phyloP scores from a whole-genome alignment of 1,140 invertebrate genomes.

The Heliconius hermathena region DNA sequence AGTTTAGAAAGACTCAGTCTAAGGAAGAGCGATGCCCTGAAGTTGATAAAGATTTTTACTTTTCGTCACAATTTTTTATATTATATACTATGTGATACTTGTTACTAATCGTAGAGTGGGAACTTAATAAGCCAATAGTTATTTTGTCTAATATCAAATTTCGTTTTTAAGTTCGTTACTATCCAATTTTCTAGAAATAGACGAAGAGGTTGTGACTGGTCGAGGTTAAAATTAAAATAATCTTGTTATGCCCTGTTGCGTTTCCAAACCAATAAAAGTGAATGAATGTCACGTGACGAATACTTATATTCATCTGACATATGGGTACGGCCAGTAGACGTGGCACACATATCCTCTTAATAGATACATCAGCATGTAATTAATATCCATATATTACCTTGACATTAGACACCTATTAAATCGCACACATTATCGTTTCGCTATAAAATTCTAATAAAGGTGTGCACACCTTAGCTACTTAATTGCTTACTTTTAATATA shows the following conservation, averaged over 20 bases:
- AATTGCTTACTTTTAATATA: slow-evolving; percentile 18
- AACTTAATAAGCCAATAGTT: no score
- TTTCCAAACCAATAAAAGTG: slow-evolving; percentile 7
- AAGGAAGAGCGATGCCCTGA: background rate
- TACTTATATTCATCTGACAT: background rate
- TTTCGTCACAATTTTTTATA: no score
- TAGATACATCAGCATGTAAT: background rate
- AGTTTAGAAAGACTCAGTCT: background rate
- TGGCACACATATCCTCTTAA: background rate
- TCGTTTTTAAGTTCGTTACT: background rate
- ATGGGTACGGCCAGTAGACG: background rate
- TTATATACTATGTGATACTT: no score
- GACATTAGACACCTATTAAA: slow-evolving; percentile 28
- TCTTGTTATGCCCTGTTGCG: slow-evolving; percentile 8
- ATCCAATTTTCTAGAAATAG: background rate
- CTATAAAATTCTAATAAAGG: slow-evolving; percentile 4
- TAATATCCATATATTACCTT: slow-evolving; percentile 18
- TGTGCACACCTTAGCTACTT: slow-evolving; percentile 22
- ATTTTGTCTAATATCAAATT: no score
- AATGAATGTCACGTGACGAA: background rate
- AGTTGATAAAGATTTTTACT: background rate
- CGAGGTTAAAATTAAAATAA: slow-evolving; percentile 11
- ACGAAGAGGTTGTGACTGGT: background rate
- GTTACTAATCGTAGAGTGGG: no score
- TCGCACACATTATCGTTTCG: slow-evolving; percentile 7